Base-by-base conservation (phyloP, 1,140 invertebrate genomes). In the Diorhabda carinulata region DNA sequence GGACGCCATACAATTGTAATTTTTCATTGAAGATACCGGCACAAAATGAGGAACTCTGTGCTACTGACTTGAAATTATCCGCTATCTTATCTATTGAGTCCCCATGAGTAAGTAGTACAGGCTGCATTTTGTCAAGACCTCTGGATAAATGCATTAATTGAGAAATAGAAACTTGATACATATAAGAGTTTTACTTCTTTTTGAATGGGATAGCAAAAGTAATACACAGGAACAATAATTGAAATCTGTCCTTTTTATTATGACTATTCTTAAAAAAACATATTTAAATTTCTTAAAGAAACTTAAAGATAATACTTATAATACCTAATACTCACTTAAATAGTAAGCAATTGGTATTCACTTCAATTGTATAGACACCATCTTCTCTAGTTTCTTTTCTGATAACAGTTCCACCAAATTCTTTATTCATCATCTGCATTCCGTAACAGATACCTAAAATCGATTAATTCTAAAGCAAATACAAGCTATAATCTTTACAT, bases 391-490 rank as follows among this genome's bases (percentile, higher is more conserved):
- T 86, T 70, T 93, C 91, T 81, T 95, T 96, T 74, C 90, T 87
- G 6, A 90, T 83, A 56, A 99, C 94, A 3, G 90, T 91, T n/a
- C 98, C 98, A 6, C 94, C 95, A 81, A 97, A 98, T 82, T 98
- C 94, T 84, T 98, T 98, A 82, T 99, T 99, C 83, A 99, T 89
- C 91, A 99, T 93, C 86, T 99, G 97, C 92, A 99, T 96, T 57
- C 98, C 98, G 86, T 99, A 99, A 83, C 98, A 99, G 78, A 99
- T 99, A 73, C 92, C 92, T 89, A 74, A 68, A 73, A 78, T 25
- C 25, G 25, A 25, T 25, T 25, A 25, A 25, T 25, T 25, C 25
- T 25, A 25, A 25, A 25, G 25, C 25, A 25, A 25, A 25, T 25
- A 25, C 2, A 25, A 25, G 25, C 25, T 25, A 25, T 25, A 25